A percentile compares a stretch with the other conserved stretches of the same genome.
phyloP scores from a whole-genome alignment of 2,113 vertebrate genomes.

The Chlamydotis undulata region DNA sequence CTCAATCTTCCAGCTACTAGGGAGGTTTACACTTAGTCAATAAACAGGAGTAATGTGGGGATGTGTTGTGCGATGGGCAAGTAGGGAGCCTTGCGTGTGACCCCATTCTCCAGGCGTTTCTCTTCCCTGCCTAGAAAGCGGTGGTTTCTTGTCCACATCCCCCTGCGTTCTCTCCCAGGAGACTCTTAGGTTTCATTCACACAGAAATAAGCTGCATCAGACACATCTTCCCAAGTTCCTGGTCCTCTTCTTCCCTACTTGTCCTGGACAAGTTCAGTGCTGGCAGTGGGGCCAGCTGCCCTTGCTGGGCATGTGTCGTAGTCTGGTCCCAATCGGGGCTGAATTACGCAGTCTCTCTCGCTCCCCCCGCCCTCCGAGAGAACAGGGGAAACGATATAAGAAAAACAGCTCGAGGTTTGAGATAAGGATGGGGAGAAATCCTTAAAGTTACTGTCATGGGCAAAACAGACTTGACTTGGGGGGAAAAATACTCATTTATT shows the following conservation, averaged over 20 bases:
- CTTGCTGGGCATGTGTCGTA: background rate
- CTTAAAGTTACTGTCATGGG: too few relatives aligned
- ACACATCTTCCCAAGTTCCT: background rate
- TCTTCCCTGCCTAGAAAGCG: background rate
- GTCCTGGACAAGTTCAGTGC: background rate
- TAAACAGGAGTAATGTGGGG: background rate
- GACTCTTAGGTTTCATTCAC: background rate
- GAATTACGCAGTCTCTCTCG: too few relatives aligned
- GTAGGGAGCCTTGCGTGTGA: background rate
- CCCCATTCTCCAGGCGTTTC: background rate
- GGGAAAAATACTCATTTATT: too few relatives aligned
- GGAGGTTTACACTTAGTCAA: background rate
- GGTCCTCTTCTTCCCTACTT: background rate
- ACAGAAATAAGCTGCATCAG: background rate
- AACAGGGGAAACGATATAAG: too few relatives aligned
- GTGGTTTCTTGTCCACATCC: background rate
- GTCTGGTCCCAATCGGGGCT: too few relatives aligned
- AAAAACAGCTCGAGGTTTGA: too few relatives aligned
- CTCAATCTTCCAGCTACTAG: background rate
- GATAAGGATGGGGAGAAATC: too few relatives aligned
- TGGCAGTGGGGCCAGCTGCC: background rate
- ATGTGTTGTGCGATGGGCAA: background rate
- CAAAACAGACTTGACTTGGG: too few relatives aligned
- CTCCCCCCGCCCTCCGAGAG: too few relatives aligned
- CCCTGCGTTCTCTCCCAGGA: background rate